Conservation (phyloP, 2,888 invertebrate species). For the Chorisops tibialis region DNA sequence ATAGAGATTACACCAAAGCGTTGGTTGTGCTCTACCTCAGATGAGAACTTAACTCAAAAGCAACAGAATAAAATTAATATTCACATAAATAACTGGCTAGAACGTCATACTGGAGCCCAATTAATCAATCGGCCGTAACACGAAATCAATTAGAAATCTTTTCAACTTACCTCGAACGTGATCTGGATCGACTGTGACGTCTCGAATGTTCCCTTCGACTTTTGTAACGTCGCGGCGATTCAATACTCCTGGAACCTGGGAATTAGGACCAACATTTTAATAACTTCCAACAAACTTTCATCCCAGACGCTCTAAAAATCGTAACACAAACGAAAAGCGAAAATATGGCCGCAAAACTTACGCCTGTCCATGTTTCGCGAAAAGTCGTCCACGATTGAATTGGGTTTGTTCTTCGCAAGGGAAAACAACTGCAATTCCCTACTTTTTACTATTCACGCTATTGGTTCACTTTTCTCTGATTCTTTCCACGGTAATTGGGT, state of each 20-base stretch:
- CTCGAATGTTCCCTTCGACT: constrained; percentile 43
- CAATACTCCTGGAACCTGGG: constrained; percentile 37
- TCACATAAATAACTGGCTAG: too few species aligned
- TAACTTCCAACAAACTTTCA: not conserved
- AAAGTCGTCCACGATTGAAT: not conserved
- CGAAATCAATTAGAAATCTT: too few species aligned
- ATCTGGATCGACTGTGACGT: constrained; percentile 45
- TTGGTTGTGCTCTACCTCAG: too few species aligned
- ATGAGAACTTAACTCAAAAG: too few species aligned
- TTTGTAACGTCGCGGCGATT: constrained; percentile 37
- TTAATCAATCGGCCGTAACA: too few species aligned
- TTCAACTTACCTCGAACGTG: constrained; percentile 42
- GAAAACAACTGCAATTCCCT: too few species aligned
- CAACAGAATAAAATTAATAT: too few species aligned
- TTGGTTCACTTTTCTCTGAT: too few species aligned
- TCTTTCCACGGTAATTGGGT: too few species aligned
- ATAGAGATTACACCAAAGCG: too few species aligned
- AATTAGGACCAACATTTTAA: not conserved
- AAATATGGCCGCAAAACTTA: not conserved
- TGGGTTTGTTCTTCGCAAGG: not conserved
- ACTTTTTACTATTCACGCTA: too few species aligned
- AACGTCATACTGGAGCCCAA: too few species aligned
- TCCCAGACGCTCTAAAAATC: not conserved
- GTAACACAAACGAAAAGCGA: not conserved
- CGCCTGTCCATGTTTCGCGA: constrained; percentile 8